A percentile compares a stretch with the other conserved stretches of the same genome.
phyloP scores from a whole-genome alignment of 2,113 vertebrate species.

The Silurus asotus region DNA sequence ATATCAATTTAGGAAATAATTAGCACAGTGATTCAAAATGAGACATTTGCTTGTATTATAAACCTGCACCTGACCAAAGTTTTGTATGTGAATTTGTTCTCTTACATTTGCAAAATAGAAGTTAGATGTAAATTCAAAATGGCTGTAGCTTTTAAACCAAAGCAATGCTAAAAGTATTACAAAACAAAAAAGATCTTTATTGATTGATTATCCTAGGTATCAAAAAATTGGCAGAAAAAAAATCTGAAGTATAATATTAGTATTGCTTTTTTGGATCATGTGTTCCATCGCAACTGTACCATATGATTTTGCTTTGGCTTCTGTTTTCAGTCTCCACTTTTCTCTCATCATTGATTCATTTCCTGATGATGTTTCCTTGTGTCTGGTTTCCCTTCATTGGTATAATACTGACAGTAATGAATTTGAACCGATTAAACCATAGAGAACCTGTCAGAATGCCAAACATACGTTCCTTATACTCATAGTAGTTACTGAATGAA shows the following conservation, averaged over 20 bases:
- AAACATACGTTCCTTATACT: background rate
- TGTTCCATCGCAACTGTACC: background rate
- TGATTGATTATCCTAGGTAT: background rate
- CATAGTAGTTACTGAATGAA: background rate
- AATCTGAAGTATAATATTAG: background rate
- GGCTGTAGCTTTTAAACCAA: background rate
- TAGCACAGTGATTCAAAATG: background rate
- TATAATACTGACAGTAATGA: background rate
- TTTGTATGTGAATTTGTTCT: background rate
- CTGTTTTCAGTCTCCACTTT: background rate
- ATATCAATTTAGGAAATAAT: background rate
- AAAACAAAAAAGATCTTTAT: background rate
- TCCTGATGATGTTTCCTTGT: background rate
- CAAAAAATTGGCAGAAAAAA: background rate
- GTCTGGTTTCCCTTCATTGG: background rate
- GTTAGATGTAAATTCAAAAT: background rate
- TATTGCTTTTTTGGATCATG: background rate
- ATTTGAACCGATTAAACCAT: background rate
- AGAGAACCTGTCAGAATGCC: background rate
- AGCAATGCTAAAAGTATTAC: background rate
- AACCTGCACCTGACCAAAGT: background rate
- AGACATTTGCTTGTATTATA: background rate
- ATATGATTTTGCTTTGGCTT: background rate
- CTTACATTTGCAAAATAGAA: background rate
- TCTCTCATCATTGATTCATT: background rate